Evolutionary conservation across 2,888 invertebrate genomes (phyloP).

Genomic region (Aspidapion aeneum): DNA sequence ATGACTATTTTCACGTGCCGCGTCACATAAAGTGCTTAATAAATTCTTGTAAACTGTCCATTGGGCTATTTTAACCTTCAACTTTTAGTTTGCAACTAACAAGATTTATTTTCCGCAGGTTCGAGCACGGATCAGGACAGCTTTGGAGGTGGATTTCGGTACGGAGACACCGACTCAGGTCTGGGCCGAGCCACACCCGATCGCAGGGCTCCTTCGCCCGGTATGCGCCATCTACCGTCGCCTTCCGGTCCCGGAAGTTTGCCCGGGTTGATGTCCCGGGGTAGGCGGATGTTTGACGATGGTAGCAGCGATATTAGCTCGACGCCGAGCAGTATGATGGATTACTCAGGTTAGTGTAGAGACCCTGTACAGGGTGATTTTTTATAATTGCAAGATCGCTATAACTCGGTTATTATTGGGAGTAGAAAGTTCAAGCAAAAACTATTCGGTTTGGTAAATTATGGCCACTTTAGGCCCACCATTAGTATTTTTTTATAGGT

Average conservation of each 20-base stretch:
- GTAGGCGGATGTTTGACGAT: conserved; percentile 61
- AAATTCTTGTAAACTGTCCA: no score
- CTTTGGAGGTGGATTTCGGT: conserved; percentile 53
- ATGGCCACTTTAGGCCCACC: no score
- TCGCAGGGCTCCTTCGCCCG: conserved; percentile 81
- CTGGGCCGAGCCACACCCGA: conserved; percentile 85
- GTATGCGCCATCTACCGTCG: conserved; percentile 76
- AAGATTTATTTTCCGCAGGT: conserved; percentile 47
- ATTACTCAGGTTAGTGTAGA: conserved; percentile 70
- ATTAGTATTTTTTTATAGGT: no score
- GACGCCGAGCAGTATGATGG: conserved; percentile 71
- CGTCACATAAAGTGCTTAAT: no score
- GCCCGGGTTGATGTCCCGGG: conserved; percentile 72
- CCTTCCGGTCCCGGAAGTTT: conserved; percentile 83
- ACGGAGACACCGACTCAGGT: conserved; percentile 76
- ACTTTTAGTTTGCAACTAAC: no score
- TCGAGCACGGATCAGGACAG: conserved; percentile 58
- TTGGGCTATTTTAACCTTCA: no score
- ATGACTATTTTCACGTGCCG: no score
- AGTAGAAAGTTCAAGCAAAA: no score
- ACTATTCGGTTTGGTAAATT: no score
- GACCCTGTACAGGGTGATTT: no score
- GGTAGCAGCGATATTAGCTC: conserved; percentile 72
- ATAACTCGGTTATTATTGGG: no score
- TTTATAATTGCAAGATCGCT: no score